These are phyloP conservation scores for Platanista minor DNA, from an alignment of 2,113 vertebrate genomes.

Conservation along the genomic window DNA sequence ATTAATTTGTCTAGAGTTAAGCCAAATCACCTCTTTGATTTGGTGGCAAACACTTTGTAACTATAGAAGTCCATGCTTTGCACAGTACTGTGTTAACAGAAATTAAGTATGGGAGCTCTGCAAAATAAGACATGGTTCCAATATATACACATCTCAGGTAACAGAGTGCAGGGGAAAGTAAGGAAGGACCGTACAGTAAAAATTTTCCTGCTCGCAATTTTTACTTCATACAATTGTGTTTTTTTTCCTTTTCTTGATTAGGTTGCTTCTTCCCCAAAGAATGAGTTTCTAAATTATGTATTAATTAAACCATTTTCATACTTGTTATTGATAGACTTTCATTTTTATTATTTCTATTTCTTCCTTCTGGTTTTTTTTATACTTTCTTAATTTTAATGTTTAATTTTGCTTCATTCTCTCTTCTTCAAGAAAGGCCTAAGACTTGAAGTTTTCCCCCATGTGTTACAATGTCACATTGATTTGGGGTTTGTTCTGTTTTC, in stretches of 20 bases:
- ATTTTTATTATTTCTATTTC: not conserved
- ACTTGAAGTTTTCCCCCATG: not conserved
- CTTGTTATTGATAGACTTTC: not conserved
- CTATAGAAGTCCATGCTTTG: not conserved
- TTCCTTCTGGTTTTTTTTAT: not conserved
- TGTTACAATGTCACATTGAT: not conserved
- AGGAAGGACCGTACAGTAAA: not conserved
- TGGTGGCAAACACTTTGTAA: not conserved
- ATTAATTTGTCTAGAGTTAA: not conserved
- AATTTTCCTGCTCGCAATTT: not conserved
- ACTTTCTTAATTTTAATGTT: not conserved
- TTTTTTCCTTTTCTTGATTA: not conserved
- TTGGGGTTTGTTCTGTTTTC: not conserved
- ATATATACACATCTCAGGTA: not conserved
- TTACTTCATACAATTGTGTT: not conserved
- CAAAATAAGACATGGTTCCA: not conserved
- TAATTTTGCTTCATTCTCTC: not conserved
- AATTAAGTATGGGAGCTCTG: not conserved
- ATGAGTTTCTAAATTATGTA: not conserved
- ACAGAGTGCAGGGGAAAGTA: not conserved
- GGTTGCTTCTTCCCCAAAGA: not conserved
- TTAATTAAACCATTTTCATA: not conserved
- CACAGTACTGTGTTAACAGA: not conserved
- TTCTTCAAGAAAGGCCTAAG: not conserved
- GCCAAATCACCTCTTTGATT: not conserved